Percentiles rank a stretch among this genome's conserved stretches.
Evolutionary conservation across 2,888 invertebrate species (phyloP).

Genomic region (Acrobasis suavella): DNA sequence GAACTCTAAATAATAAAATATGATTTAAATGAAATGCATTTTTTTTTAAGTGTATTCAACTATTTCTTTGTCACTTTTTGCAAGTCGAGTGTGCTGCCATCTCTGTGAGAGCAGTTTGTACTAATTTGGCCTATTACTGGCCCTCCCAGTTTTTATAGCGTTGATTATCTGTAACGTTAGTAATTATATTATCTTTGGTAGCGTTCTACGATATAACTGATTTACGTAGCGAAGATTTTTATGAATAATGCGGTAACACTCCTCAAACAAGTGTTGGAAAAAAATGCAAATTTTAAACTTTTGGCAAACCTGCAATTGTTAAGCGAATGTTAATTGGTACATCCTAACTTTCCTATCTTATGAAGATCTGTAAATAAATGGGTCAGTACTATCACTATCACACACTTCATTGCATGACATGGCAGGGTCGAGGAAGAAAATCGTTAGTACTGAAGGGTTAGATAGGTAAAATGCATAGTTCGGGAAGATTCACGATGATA

Average conservation of each 20-base stretch:
- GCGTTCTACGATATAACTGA: not conserved
- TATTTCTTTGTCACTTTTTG: no score
- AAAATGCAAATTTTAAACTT: constrained; percentile 81
- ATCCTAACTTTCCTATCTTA: constrained; percentile 34
- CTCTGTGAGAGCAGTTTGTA: no score
- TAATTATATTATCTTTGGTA: no score
- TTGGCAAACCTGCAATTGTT: constrained; percentile 83
- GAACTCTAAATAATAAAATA: no score
- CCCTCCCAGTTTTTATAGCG: no score
- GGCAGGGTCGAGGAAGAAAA: constrained; percentile 10
- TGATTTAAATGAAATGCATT: no score
- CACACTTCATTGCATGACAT: constrained; percentile 19
- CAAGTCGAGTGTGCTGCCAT: no score
- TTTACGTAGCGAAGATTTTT: constrained; percentile 12
- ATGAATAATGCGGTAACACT: constrained; percentile 35
- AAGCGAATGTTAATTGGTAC: constrained; percentile 56
- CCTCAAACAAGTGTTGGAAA: constrained; percentile 69
- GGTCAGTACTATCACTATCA: constrained; percentile 32
- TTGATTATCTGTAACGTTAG: no score
- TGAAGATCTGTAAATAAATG: constrained; percentile 50
- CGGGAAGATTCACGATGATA: not conserved
- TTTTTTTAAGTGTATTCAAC: no score
- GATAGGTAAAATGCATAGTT: not conserved
- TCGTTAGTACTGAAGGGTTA: constrained; percentile 1
- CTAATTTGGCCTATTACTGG: no score